phyloP scores from a whole-genome alignment of 2,797 vertebrate species.

The Oceanodroma leucorhoa region DNA sequence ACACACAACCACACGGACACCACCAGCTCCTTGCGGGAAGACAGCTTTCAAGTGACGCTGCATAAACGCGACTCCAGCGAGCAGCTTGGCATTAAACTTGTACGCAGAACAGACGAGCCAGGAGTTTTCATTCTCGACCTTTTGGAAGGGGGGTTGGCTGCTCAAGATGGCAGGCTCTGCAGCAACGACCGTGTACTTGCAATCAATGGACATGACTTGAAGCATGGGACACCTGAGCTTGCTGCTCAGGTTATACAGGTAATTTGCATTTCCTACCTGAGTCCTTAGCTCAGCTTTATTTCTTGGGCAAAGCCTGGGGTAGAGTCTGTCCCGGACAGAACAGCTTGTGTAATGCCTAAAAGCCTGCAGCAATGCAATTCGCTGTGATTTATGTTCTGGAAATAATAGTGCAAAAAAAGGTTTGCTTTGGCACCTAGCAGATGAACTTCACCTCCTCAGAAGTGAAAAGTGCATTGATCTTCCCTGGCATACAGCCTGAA shows the following conservation, averaged over 20 bases:
- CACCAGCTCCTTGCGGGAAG: constrained; percentile 70
- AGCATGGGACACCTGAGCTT: constrained; percentile 93
- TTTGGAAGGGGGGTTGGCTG: constrained; percentile 92
- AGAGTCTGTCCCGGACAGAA: neutral
- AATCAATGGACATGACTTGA: constrained; percentile 94
- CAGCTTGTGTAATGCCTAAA: neutral
- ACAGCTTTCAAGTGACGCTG: constrained; percentile 89
- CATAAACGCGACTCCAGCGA: constrained; percentile 91
- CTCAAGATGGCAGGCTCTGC: constrained; percentile 90
- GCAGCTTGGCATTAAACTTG: constrained; percentile 97
- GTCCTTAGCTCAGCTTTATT: neutral
- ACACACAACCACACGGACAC: constrained; percentile 44
- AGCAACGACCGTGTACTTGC: constrained; percentile 93
- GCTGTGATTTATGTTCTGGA: neutral
- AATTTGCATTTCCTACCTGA: neutral
- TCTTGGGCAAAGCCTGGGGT: neutral
- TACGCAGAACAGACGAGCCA: constrained; percentile 92
- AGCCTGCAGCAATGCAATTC: neutral
- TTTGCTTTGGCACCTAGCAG: neutral
- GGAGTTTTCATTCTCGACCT: constrained; percentile 96
- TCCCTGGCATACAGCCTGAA: neutral
- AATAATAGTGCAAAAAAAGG: neutral
- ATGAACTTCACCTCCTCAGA: neutral
- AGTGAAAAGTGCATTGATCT: neutral
- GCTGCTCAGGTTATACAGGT: constrained; percentile 99